phyloP scores from a whole-genome alignment of 1,140 invertebrate genomes.

The Monochamus saltuarius region DNA sequence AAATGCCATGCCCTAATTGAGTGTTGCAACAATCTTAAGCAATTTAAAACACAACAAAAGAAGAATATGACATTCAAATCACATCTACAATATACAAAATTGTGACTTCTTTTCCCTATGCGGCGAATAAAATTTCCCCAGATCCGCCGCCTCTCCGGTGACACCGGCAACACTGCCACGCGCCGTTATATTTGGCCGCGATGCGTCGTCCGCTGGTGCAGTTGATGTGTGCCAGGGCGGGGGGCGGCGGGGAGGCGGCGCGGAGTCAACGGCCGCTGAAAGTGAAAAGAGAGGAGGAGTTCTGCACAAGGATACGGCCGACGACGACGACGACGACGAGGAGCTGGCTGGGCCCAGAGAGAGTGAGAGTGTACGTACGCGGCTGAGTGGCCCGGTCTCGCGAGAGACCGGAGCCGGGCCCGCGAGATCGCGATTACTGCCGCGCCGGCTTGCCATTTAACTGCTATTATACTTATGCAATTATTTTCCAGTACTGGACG shows the following conservation, averaged over 20 bases:
- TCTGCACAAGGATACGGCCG: conserved; percentile 38
- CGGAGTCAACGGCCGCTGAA: conserved; percentile 43
- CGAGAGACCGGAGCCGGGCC: too few relatives aligned
- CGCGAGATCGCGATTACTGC: too few relatives aligned
- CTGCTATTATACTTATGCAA: too few relatives aligned
- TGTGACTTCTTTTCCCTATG: too few relatives aligned
- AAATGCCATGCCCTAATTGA: too few relatives aligned
- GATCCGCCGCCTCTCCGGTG: conserved; percentile 5
- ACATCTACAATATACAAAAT: too few relatives aligned
- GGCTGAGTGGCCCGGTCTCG: too few relatives aligned
- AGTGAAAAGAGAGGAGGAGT: conserved; percentile 45
- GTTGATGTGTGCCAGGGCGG: conserved; percentile 31
- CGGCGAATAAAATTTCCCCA: conserved; percentile 19
- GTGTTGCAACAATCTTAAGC: too few relatives aligned
- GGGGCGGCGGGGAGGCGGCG: conserved; percentile 17
- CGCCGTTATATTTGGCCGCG: conserved; percentile 42
- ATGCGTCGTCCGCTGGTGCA: conserved; percentile 24
- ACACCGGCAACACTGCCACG: conserved; percentile 13
- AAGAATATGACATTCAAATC: too few relatives aligned
- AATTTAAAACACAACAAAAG: too few relatives aligned
- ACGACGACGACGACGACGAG: conserved; percentile 12
- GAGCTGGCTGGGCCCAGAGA: neutral
- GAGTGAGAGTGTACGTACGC: conserved; percentile 7
- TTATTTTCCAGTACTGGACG: too few relatives aligned
- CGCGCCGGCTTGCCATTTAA: too few relatives aligned